Base-by-base conservation (phyloP, 2,113 vertebrate genomes). In the Heterochromis multidens region DNA sequence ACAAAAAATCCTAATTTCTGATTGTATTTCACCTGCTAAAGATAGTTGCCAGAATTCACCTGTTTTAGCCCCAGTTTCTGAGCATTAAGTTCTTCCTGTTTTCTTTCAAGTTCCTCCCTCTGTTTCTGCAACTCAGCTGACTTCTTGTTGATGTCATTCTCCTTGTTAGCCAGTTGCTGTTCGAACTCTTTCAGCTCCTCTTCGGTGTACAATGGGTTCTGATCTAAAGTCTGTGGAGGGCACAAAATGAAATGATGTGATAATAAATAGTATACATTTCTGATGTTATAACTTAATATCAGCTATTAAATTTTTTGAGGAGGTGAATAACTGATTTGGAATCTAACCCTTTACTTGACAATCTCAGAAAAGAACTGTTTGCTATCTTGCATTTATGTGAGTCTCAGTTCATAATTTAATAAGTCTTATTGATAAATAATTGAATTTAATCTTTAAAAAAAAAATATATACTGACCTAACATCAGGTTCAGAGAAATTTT, bases 161-260 rank as follows among this genome's bases (percentile, higher is more conserved):
- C 96, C 93, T 97, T 97, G 54, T 96, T 91, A 31, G 93, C 91
- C 91, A 99, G 96, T 9, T 97, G 96, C 83, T 89, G 95, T 89
- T 98, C 97, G 87, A 96, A 99, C 78, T 97, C 95, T 76, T 93
- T 97, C 83, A 99, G 89, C 82, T 99, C 98, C 0, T 97, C 96
- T 56, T 99, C 97, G 0, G 97, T 98, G 93, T 97, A 99, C 1
- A 95, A 7, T 31, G 96, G 96, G 83, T 97, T 97, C 6, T 98
- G 96, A 79, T 97, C 97, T 81, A 99, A 72, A n/a, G 97, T 98
- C 98, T 99, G 91, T 14, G 54, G 81, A 17, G 61, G 29, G 16
- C 25, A 3, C 25, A 27, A 6, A 52, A 60, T 31, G 33, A 60
- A 25, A 49, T 4, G 12, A 40, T 21, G 33, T 33, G 13, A 52